Percentiles rank a stretch among this genome's conserved stretches.
These are phyloP conservation scores for Mythimna ferrago DNA, from an alignment of 2,888 invertebrate species.

Conservation along the genomic window DNA sequence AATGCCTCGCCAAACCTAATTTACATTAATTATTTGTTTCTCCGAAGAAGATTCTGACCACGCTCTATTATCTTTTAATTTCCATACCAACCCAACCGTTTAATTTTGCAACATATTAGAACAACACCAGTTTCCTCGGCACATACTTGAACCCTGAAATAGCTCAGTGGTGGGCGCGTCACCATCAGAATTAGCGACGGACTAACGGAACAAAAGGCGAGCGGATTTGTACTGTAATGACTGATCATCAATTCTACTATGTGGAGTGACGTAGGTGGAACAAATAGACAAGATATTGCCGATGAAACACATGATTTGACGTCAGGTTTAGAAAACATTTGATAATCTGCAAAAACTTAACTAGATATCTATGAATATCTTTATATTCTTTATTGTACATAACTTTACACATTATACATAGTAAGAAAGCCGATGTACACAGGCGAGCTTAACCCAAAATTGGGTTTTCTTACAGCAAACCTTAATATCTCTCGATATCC, in stretches of 20 bases:
- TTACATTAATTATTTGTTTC: conserved; percentile 7
- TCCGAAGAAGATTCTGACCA: not conserved
- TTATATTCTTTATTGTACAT: too few relatives aligned
- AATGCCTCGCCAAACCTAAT: conserved; percentile 2
- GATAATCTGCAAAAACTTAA: not conserved
- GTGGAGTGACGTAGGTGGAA: conserved; percentile 24
- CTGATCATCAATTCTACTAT: conserved; percentile 29
- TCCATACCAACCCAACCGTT: conserved; percentile 21
- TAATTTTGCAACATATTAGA: conserved; percentile 36
- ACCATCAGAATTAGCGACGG: conserved; percentile 48
- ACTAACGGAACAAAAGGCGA: conserved; percentile 46
- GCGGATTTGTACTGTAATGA: conserved; percentile 13
- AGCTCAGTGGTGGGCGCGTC: conserved; percentile 46
- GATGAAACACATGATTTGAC: not conserved
- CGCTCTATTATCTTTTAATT: conserved; percentile 19
- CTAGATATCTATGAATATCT: too few relatives aligned
- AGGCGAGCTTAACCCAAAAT: too few relatives aligned
- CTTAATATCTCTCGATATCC: too few relatives aligned
- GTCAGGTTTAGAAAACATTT: not conserved
- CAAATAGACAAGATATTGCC: not conserved
- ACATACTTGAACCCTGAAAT: conserved; percentile 54
- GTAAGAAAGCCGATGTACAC: too few relatives aligned
- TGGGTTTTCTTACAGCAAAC: too few relatives aligned
- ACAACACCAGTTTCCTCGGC: conserved; percentile 19
- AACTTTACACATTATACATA: too few relatives aligned